Conservation (phyloP, 2,888 invertebrate genomes). For the Agonopterix arenella region DNA sequence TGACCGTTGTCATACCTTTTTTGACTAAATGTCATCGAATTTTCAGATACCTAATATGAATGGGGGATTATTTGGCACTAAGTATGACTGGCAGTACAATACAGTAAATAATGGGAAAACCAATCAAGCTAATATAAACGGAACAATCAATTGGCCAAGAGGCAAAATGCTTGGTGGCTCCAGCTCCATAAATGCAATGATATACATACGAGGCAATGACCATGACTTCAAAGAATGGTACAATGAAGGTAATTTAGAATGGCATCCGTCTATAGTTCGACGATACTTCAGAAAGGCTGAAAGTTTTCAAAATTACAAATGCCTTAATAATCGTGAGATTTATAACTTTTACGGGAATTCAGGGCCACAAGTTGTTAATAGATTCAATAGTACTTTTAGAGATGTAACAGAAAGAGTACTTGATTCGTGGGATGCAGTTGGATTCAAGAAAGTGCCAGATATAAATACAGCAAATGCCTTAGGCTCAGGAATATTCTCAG, state of each 20-base stretch:
- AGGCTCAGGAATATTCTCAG: constrained; percentile 66
- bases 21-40: not conserved
- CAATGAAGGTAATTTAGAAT: constrained; percentile 67
- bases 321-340: constrained; percentile 22
- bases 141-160: constrained; percentile 66
- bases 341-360: constrained; percentile 43
- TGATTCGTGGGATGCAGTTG: constrained; percentile 57
- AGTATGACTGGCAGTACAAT: constrained; percentile 89
- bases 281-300: constrained; percentile 71
- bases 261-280: constrained; percentile 68
- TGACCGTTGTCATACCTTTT: not conserved
- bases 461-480: constrained; percentile 52
- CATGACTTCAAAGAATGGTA: constrained; percentile 74
- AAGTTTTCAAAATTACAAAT: constrained; percentile 38
- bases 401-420: constrained; percentile 35
- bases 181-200: constrained; percentile 74
- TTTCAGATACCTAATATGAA: constrained; percentile 27
- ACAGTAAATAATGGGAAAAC: constrained; percentile 84
- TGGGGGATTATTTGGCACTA: constrained; percentile 30
- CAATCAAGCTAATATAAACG: constrained; percentile 77
- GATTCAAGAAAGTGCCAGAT: constrained; percentile 48
- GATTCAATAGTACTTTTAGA: constrained; percentile 54
- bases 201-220: constrained; percentile 70
- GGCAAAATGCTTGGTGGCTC: constrained; percentile 80
- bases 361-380: constrained; percentile 62